Base-by-base conservation (phyloP, 2,113 vertebrate species). In the Thalassarche chlororhynchos region DNA sequence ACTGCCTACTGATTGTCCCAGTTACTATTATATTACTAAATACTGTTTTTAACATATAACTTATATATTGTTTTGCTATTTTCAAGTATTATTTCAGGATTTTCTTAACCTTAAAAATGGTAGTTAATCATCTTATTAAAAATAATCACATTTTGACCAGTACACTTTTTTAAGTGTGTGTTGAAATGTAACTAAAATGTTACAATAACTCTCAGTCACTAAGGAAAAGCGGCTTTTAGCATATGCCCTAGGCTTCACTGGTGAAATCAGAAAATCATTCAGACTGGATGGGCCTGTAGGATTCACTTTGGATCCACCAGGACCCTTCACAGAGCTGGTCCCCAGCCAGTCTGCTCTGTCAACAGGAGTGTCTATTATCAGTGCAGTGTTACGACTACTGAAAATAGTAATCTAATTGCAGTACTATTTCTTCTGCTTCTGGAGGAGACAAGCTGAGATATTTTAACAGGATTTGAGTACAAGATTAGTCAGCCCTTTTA, bases 101-200 rank as follows among this genome's bases (percentile, higher is more conserved):
- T 95, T 97, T 95, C 81, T 75, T 90, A 92, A 94, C 40, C 49
- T 94, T 92, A 54, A 94, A 92, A 66, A 36, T 82, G 20, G 15
- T 90, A 47, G 21, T 70, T 88, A 55, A 5, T 77, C 44, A 79
- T 95, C 94, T 90, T 83, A 79, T 87, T 96, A 61, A 83, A 87
- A 89, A 89, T 64, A 75, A 70, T 21, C 68, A 70, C 26, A 51
- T 51, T 95, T 96, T 96, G n/a, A 77, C 74, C 70, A 76, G 83
- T 92, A 84, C 23, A 21, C 8, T 54, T 76, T 49, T 80, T 46
- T 7, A 15, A 54, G 5, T 24, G 19, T 61, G 6, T 34, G 8
- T 76, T 79, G 76, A 95, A 97, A 91, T 85, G 49, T 82, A 92
- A 83, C 84, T 96, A 69, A 97, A 97, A 91, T 85, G 28, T 78